Conservation (phyloP, 92 coral and sea anemone genomes). For the Epizoanthus ramosus region DNA sequence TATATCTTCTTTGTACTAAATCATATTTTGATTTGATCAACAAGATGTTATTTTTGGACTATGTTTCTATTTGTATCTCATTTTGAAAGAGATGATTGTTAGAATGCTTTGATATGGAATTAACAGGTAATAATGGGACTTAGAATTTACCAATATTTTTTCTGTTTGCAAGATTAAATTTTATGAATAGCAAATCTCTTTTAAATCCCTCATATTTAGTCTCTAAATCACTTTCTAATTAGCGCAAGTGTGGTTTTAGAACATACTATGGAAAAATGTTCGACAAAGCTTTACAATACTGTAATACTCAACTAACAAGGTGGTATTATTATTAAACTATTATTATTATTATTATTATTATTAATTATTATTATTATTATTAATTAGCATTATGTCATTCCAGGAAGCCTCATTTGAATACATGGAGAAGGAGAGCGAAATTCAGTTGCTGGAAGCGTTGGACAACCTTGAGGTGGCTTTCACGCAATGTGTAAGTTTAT, state of each 20-base stretch:
- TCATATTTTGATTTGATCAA: too few species aligned
- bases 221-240: too few species aligned
- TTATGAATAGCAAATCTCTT: too few species aligned
- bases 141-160: not conserved
- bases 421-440: constrained; percentile 98
- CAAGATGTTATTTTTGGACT: too few species aligned
- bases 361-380: too few species aligned
- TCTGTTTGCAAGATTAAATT: not conserved
- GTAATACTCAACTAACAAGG: not conserved
- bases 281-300: too few species aligned
- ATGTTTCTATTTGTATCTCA: too few species aligned
- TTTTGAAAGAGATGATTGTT: too few species aligned
- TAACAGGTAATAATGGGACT: not conserved
- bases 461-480: constrained; percentile 93
- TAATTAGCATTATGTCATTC: not conserved
- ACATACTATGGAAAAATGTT: not conserved
- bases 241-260: not conserved
- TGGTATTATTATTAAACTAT: not conserved
- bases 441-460: constrained; percentile 88
- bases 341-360: too few species aligned
- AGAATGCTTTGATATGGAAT: not conserved
- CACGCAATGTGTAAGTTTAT: constrained; percentile 74
- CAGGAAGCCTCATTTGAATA: constrained; percentile 99
- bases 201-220: too few species aligned
- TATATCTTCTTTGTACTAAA: too few species aligned